Evolutionary conservation across 2,797 vertebrate species (phyloP), one percentile per base, ranked within the genome.

Genomic region (Hydrophis major): DNA sequence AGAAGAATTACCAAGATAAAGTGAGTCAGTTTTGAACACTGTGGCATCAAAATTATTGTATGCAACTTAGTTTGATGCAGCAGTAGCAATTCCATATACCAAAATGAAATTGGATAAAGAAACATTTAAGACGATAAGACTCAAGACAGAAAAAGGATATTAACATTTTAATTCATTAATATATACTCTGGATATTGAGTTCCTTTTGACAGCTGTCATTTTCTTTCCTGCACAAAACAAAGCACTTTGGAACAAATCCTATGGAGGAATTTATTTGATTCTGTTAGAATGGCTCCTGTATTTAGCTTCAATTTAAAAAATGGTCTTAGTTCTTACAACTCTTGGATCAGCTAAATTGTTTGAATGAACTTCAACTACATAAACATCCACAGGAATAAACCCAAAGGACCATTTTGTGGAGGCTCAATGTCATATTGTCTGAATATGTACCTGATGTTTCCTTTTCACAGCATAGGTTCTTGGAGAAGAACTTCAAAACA

Each of bases 11-110:
- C 0, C 87, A 32, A 86, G 57, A 87, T 0, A 0, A 59, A 94
- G 60, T 50, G 93, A 94, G 92, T 90, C 93, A 28, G 59, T 92
- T 91, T 90, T 78, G 88, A 55, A 93, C 32, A 90, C 93, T 93
- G 92, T 95, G 95, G 95, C 95, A 97, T 56, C 90, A 88, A 55
- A 47, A 60, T 61, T 47, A 53, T 83, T 61, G 60, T 69, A n/a
- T 16, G 89, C 86, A 91, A 37, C 27, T 60, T 74, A 90, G 42
- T 88, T 61, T 20, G 90, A 56, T 91, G 92, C 90, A 90, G 59
- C 89, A 88, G 66, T 78, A 63, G 86, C 83, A 95, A 69, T 95
- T 95, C 94, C 55, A 27, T 37, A n/a, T 55, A 74, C 18, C 55
- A 88, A 91, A 78, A 92, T 90, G n/a, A 92, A 86, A 90, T 6